Percentiles rank a stretch among this genome's conserved stretches.
phyloP scores from a whole-genome alignment of 2,888 invertebrate genomes.

The Mechanitis messenoides region DNA sequence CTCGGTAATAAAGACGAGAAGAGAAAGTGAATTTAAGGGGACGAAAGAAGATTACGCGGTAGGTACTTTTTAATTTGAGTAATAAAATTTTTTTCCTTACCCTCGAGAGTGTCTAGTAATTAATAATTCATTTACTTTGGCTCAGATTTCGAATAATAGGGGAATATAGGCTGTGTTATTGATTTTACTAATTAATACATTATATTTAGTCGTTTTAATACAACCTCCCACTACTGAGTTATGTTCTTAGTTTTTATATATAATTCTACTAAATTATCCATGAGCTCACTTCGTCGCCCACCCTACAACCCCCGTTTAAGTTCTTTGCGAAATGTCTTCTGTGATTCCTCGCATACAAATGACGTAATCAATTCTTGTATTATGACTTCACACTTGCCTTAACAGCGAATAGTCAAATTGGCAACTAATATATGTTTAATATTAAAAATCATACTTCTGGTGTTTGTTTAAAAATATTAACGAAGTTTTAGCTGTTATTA shows the following conservation, averaged over 20 bases:
- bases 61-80: conserved; percentile 73
- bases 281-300: conserved; percentile 58
- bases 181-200: background rate
- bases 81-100: conserved; percentile 54
- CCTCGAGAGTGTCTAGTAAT: conserved; percentile 28
- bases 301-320: conserved; percentile 45
- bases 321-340: conserved; percentile 75
- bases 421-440: background rate
- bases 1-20: conserved; percentile 78
- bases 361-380: conserved; percentile 64
- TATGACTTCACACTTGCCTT: conserved; percentile 66
- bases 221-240: conserved; percentile 5
- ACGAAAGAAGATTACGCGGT: conserved; percentile 72
- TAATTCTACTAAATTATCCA: conserved; percentile 55
- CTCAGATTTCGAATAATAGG: conserved; percentile 16
- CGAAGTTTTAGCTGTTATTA: too few relatives aligned
- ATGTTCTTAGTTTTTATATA: conserved; percentile 18
- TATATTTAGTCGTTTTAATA: background rate
- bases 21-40: conserved; percentile 80
- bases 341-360: conserved; percentile 77
- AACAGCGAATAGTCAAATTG: conserved; percentile 7
- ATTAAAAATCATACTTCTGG: too few relatives aligned
- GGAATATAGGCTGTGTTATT: conserved; percentile 5
- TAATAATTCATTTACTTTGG: conserved; percentile 32
- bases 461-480: too few relatives aligned